phyloP scores from a whole-genome alignment of 92 coral and sea anemone species.

The Ricordea florida region DNA sequence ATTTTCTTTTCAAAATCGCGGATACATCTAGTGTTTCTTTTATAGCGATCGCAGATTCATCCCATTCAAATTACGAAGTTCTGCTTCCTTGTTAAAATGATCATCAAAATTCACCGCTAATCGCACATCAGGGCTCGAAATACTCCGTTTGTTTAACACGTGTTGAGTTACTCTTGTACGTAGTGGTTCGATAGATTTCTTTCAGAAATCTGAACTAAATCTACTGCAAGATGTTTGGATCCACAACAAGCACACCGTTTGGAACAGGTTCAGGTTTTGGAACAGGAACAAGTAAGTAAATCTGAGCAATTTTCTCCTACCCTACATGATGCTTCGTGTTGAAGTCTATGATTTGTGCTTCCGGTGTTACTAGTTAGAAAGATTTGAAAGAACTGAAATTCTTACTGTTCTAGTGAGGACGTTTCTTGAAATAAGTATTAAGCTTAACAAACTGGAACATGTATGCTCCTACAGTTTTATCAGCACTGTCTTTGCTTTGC shows the following conservation, averaged over 20 bases:
- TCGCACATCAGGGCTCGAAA: background rate
- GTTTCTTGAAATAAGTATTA: too few species aligned
- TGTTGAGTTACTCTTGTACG: background rate
- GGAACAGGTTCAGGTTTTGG: conserved; percentile 81
- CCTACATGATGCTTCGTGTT: background rate
- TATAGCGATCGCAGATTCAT: background rate
- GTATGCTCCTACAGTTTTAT: too few species aligned
- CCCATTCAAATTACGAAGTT: background rate
- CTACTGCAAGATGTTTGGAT: conserved; percentile 58
- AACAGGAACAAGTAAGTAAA: conserved; percentile 65
- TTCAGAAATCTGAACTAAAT: too few species aligned
- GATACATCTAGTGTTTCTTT: background rate
- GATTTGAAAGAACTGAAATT: too few species aligned
- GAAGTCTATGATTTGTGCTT: background rate
- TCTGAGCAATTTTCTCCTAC: background rate
- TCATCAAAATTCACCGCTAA: background rate
- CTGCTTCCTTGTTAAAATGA: background rate
- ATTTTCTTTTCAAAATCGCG: background rate
- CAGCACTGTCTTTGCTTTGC: too few species aligned
- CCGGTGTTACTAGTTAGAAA: background rate
- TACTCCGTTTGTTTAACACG: background rate
- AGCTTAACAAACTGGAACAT: too few species aligned
- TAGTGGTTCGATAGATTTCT: too few species aligned
- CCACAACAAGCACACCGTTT: conserved; percentile 57
- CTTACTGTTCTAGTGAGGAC: too few species aligned